Percentiles rank a stretch among this genome's conserved stretches.
Conservation (phyloP, 2,113 vertebrate genomes). For the Athene noctua region DNA sequence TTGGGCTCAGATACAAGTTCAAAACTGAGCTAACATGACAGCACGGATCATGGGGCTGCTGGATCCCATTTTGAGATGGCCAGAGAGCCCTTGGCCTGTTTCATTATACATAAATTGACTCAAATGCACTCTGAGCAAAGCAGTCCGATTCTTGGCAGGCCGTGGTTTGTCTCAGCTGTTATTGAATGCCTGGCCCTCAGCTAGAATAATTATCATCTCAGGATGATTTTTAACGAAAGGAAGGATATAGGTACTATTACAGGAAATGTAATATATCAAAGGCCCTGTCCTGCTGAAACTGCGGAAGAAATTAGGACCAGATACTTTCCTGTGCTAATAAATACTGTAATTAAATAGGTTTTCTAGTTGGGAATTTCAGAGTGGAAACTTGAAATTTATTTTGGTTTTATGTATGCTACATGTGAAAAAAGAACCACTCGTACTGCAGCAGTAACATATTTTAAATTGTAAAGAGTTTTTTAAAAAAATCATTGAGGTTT, state of each 20-base stretch:
- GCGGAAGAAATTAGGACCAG: conserved; percentile 1
- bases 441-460: neutral
- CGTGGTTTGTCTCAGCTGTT: conserved; percentile 5
- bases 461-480: neutral
- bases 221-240: conserved; percentile 42
- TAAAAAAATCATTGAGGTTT: neutral
- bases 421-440: neutral
- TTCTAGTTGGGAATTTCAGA: neutral
- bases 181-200: neutral
- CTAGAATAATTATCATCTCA: conserved; percentile 33
- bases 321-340: conserved; percentile 32
- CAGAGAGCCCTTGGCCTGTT: neutral
- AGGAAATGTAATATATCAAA: conserved; percentile 29
- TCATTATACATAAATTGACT: neutral
- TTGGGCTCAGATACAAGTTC: neutral
- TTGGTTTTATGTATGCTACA: neutral
- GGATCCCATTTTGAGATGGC: rapidly evolving
- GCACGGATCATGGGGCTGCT: rapidly evolving
- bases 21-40: neutral
- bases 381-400: neutral
- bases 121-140: neutral
- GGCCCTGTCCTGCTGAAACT: neutral
- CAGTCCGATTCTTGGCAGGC: neutral
- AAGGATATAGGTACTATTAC: conserved; percentile 15
- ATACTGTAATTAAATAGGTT: neutral